Conservation (phyloP, 2,797 vertebrate species). For the Anguilla pacifica region DNA sequence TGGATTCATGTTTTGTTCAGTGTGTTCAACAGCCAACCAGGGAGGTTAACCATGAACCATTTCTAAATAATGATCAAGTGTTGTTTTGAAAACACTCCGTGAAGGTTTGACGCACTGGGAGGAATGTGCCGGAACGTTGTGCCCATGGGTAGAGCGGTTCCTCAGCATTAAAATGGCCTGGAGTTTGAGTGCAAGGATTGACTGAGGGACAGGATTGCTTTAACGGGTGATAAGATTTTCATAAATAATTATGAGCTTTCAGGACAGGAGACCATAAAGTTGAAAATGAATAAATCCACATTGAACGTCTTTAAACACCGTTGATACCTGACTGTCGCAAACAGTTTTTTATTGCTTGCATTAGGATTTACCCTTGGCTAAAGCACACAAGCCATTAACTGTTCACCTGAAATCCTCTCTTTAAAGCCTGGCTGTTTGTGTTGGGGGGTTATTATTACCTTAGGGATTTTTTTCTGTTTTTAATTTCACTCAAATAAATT, state of each 20-base stretch:
- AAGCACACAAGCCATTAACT: not conserved
- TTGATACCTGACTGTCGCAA: not conserved
- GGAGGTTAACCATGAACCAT: conserved; percentile 3
- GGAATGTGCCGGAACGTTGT: not conserved
- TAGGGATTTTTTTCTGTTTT: not conserved
- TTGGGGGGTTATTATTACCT: not conserved
- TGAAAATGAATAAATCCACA: not conserved
- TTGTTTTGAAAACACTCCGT: conserved; percentile 6
- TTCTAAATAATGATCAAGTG: conserved; percentile 3
- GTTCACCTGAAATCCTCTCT: not conserved
- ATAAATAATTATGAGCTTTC: not conserved
- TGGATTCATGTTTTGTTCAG: not conserved
- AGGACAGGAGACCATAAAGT: not conserved
- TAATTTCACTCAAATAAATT: not conserved
- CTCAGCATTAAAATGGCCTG: not conserved
- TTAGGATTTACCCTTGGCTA: not conserved
- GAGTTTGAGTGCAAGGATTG: not conserved
- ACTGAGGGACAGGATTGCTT: not conserved
- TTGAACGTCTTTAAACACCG: not conserved
- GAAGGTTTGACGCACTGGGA: not conserved
- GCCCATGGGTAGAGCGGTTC: not conserved
- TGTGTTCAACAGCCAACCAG: not conserved
- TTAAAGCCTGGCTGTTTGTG: not conserved
- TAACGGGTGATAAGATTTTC: not conserved
- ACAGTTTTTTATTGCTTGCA: not conserved